Conservation (phyloP, 2,113 vertebrate species). For the Donacobius atricapilla region DNA sequence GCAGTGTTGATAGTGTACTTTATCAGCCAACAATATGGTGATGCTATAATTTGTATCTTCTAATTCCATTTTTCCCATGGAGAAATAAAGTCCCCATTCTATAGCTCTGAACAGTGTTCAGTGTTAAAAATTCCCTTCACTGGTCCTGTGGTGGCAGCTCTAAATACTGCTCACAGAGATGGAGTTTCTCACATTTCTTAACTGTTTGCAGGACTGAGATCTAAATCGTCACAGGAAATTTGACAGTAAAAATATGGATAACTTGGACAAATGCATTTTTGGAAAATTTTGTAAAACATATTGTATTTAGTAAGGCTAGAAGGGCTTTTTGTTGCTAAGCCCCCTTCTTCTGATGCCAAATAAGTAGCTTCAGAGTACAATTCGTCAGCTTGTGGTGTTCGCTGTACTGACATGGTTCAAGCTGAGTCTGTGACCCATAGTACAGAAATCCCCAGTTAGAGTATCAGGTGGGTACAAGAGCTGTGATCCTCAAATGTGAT, state of each 20-base stretch:
- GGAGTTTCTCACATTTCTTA: neutral
- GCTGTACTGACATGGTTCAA: neutral
- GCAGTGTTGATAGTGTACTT: neutral
- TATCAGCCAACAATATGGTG: neutral
- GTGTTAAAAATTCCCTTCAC: neutral
- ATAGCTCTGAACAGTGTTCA: neutral
- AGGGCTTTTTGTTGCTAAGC: neutral
- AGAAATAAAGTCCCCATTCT: neutral
- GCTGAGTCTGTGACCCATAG: neutral
- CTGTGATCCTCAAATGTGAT: slow-evolving; percentile 4
- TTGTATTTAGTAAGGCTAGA: neutral
- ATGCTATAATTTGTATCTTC: neutral
- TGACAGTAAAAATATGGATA: neutral
- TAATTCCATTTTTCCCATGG: neutral
- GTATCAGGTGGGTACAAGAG: slow-evolving; percentile 6
- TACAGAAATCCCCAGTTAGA: slow-evolving; percentile 47
- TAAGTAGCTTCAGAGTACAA: neutral
- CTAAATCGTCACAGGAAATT: neutral
- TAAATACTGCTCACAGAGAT: neutral
- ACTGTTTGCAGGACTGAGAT: neutral
- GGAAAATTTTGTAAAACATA: neutral
- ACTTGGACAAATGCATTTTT: neutral
- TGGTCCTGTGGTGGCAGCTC: neutral
- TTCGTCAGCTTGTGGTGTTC: neutral
- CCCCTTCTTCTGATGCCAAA: neutral